These are phyloP conservation scores for Morus bassanus DNA, from an alignment of 2,797 vertebrate genomes.

Conservation along the genomic window DNA sequence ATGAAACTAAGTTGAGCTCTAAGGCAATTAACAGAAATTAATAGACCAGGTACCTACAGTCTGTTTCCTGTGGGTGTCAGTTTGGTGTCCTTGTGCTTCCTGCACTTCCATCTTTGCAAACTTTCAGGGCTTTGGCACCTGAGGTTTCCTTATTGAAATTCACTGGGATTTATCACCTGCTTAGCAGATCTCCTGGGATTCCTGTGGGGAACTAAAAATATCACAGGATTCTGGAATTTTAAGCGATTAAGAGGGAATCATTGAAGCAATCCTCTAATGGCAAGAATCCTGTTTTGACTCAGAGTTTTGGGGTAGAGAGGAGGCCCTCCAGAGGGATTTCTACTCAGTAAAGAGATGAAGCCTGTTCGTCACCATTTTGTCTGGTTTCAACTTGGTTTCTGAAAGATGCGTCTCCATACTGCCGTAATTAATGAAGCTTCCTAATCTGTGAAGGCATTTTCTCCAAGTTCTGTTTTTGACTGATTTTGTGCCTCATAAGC, in stretches of 20 bases:
- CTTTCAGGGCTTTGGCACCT: not conserved
- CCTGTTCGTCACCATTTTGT: not conserved
- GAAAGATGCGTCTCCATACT: not conserved
- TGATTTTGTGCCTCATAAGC: not conserved
- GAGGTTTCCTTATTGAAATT: not conserved
- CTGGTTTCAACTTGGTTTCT: not conserved
- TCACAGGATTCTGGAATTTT: not conserved
- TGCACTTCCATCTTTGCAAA: not conserved
- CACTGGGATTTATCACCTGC: not conserved
- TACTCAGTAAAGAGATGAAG: not conserved
- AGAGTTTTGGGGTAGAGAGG: not conserved
- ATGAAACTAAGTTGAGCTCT: slow-evolving; percentile 6
- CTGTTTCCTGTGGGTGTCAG: not conserved
- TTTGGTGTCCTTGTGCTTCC: not conserved
- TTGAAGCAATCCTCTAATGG: not conserved
- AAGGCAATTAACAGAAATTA: slow-evolving; percentile 43
- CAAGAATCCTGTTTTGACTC: not conserved
- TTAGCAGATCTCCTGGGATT: not conserved
- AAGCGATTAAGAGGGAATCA: not conserved
- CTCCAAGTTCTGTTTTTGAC: not conserved
- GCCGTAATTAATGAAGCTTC: not conserved
- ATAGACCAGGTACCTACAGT: slow-evolving; percentile 30
- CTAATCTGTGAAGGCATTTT: not conserved
- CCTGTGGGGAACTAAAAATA: not conserved
- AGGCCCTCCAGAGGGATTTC: not conserved